Evolutionary conservation across 2,888 invertebrate genomes (phyloP).

Genomic region (Eupithecia exiguata): DNA sequence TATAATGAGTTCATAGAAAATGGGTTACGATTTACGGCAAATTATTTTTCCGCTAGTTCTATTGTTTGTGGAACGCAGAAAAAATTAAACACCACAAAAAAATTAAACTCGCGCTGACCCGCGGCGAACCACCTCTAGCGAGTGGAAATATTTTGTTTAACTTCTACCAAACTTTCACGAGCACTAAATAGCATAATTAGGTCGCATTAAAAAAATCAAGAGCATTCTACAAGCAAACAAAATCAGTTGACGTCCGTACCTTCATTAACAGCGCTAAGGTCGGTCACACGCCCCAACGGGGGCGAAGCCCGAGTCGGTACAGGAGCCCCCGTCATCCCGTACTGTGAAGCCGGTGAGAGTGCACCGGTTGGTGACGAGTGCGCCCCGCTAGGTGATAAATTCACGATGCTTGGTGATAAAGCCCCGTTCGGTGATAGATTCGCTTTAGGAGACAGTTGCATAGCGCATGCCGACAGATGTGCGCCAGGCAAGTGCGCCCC

Average conservation of each 20-base stretch:
- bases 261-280: constrained; percentile 83
- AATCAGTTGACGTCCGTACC: constrained; percentile 76
- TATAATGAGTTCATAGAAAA: too few species aligned
- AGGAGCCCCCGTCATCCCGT: constrained; percentile 40
- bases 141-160: neutral
- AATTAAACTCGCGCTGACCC: too few species aligned
- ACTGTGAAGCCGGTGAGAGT: constrained; percentile 33
- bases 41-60: too few species aligned
- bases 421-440: constrained; percentile 5
- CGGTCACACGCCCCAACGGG: constrained; percentile 51
- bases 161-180: neutral
- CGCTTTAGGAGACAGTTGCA: constrained; percentile 14
- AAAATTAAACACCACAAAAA: too few species aligned
- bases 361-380: constrained; percentile 21
- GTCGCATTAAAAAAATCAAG: neutral
- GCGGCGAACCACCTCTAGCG: too few species aligned
- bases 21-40: too few species aligned
- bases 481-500: neutral
- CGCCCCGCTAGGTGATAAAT: constrained; percentile 14
- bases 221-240: constrained; percentile 29
- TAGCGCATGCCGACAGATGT: constrained; percentile 4
- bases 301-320: constrained; percentile 32
- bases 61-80: too few species aligned
- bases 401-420: constrained; percentile 3
- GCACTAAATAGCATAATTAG: neutral